A percentile compares a stretch with the other conserved stretches of the same genome.
These are phyloP conservation scores for Lampris megalopsis DNA, from an alignment of 2,113 vertebrate genomes.

Conservation along the genomic window DNA sequence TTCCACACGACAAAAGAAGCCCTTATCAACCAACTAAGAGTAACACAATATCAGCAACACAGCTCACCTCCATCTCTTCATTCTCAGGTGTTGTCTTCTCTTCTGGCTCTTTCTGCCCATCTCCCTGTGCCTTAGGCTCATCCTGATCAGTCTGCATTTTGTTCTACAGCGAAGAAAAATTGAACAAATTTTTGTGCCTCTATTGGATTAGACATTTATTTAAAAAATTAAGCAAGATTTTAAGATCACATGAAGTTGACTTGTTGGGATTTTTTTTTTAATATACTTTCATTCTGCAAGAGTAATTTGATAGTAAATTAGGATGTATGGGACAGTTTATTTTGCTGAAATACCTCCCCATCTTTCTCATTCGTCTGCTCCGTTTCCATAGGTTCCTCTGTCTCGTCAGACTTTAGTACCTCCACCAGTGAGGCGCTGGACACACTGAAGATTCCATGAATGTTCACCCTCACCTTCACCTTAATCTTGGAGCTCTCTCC, in stretches of 20 bases:
- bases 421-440: conserved; percentile 93
- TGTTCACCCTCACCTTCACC: conserved; percentile 93
- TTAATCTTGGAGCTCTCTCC: conserved; percentile 96
- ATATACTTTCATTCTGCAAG: too few relatives aligned
- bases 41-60: not conserved
- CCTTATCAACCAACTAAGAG: too few relatives aligned
- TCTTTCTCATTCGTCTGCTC: conserved; percentile 85
- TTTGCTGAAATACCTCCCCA: conserved; percentile 70
- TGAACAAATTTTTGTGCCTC: not conserved
- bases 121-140: conserved; percentile 84
- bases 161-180: conserved; percentile 76
- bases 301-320: not conserved
- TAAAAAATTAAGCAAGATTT: not conserved
- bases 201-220: not conserved
- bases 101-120: conserved; percentile 82
- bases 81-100: conserved; percentile 87
- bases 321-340: not conserved
- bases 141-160: conserved; percentile 96
- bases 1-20: too few relatives aligned
- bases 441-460: conserved; percentile 95
- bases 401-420: conserved; percentile 84
- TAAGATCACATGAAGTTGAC: too few relatives aligned
- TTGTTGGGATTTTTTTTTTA: too few relatives aligned
- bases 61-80: conserved; percentile 95
- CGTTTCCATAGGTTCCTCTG: conserved; percentile 90